Evolutionary conservation across 2,888 invertebrate genomes (phyloP).

Genomic region (Lomographa bimaculata): DNA sequence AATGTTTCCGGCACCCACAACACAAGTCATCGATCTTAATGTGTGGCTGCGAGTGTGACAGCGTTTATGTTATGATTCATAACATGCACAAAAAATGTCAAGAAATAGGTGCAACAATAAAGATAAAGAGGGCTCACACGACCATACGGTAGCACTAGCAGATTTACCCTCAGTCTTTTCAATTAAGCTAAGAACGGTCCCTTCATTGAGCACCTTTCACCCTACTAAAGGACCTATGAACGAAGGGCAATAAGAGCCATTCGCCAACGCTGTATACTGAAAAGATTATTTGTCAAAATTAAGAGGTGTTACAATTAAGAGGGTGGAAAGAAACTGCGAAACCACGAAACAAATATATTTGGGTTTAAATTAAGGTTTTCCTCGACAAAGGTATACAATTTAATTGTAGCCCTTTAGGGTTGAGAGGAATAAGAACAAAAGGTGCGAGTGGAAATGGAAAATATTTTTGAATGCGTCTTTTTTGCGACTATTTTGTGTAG

Average conservation of each 20-base stretch:
- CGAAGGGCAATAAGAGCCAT: constrained; percentile 9
- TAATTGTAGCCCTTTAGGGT: constrained; percentile 20
- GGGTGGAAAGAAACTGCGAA: constrained; percentile 23
- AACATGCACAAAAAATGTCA: too few relatives aligned
- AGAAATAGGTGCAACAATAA: too few relatives aligned
- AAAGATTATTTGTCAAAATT: constrained; percentile 37
- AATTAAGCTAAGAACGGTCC: constrained; percentile 58
- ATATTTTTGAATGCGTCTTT: too few relatives aligned
- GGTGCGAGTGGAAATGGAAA: constrained; percentile 12
- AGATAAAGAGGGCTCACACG: constrained; percentile 33
- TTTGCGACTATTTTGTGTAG: too few relatives aligned
- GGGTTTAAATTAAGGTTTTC: constrained; percentile 24
- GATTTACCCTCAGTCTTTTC: constrained; percentile 57
- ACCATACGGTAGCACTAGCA: constrained; percentile 42
- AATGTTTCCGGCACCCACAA: too few relatives aligned
- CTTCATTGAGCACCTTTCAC: constrained; percentile 28
- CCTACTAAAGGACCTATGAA: constrained; percentile 23
- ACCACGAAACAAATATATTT: constrained; percentile 26
- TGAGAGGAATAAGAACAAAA: constrained; percentile 14
- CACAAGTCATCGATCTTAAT: too few relatives aligned
- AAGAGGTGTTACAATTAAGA: constrained; percentile 36
- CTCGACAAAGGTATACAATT: constrained; percentile 24
- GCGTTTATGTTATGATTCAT: too few relatives aligned
- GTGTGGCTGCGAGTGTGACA: too few relatives aligned
- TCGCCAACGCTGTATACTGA: constrained; percentile 23